These are phyloP conservation scores for Phaethornis superciliosus DNA, from an alignment of 2,113 vertebrate species.

Conservation along the genomic window DNA sequence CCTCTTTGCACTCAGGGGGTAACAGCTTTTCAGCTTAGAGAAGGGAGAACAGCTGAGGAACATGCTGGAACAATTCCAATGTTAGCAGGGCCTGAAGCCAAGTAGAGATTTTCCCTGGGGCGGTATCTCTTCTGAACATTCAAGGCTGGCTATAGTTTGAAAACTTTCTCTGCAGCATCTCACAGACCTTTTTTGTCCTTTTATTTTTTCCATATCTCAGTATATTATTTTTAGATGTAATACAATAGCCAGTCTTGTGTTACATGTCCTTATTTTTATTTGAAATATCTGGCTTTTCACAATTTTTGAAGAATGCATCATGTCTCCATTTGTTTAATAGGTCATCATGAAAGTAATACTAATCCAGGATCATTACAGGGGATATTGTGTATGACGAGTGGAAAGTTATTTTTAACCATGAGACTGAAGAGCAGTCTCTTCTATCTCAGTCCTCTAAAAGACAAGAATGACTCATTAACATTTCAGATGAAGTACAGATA, in stretches of 20 bases:
- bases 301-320: neutral
- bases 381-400: neutral
- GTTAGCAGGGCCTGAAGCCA: neutral
- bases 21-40: neutral
- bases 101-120: neutral
- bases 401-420: conserved; percentile 46
- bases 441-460: conserved; percentile 23
- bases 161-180: neutral
- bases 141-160: neutral
- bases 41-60: neutral
- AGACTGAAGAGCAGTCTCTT: conserved; percentile 37
- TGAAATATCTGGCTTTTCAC: neutral
- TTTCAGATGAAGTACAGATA: conserved; percentile 49
- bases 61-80: neutral
- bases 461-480: conserved; percentile 50
- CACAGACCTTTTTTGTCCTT: neutral
- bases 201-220: neutral
- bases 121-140: neutral
- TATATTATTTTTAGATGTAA: neutral
- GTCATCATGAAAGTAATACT: conserved; percentile 5
- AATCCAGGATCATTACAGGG: conserved; percentile 13
- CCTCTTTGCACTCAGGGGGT: neutral
- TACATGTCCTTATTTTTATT: neutral
- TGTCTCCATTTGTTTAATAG: conserved; percentile 2
- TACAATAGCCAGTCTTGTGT: fast-evolving